A percentile compares a stretch with the other conserved stretches of the same genome.
Evolutionary conservation across 2,888 invertebrate genomes (phyloP).

Genomic region (Diplolepis rosae): DNA sequence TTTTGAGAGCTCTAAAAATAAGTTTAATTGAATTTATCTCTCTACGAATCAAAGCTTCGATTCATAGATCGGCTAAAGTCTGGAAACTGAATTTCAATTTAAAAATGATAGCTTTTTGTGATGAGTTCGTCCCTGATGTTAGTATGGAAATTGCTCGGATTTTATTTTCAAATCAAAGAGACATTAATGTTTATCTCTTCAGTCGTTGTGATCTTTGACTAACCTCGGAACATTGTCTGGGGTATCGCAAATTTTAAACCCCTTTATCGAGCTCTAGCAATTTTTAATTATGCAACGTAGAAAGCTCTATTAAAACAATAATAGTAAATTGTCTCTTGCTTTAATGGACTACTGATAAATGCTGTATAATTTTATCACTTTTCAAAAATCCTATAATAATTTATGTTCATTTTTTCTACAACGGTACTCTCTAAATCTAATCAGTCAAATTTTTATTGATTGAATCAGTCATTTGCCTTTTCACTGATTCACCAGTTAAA

Average conservation of each 20-base stretch:
- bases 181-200: neutral
- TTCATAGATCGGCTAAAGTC: neutral
- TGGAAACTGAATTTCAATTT: slow-evolving; percentile 19
- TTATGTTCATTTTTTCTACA: too few relatives aligned
- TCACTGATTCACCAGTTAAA: too few relatives aligned
- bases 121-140: neutral
- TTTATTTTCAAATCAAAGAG: neutral
- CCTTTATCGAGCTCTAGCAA: neutral
- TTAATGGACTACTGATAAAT: neutral
- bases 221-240: slow-evolving; percentile 2
- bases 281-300: neutral
- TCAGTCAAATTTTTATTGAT: too few relatives aligned
- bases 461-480: too few relatives aligned
- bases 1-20: too few relatives aligned
- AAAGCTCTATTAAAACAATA: neutral
- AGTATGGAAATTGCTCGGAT: neutral
- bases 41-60: neutral
- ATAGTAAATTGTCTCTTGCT: neutral
- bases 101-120: neutral
- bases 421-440: neutral
- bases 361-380: too few relatives aligned
- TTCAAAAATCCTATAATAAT: too few relatives aligned
- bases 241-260: slow-evolving; percentile 11
- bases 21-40: neutral
- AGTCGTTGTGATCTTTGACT: slow-evolving; percentile 12